Evolutionary conservation across 2,113 vertebrate species (phyloP).

Genomic region (Cyprinus carpio): DNA sequence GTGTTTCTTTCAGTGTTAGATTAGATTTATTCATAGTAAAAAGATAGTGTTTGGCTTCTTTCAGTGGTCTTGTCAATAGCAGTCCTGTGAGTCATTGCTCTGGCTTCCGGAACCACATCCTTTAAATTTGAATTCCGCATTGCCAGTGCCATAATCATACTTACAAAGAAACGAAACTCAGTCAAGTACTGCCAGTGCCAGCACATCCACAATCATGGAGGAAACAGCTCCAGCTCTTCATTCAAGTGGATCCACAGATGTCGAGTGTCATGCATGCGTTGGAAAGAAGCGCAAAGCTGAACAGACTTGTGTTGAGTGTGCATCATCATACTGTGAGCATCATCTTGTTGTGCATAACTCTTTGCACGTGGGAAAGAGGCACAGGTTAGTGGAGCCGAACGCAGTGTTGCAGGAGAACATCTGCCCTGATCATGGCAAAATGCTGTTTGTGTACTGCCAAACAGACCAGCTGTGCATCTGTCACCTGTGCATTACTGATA

Average conservation of each 20-base stretch:
- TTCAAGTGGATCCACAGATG: not conserved
- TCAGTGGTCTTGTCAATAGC: conserved; percentile 15
- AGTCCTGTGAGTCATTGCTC: conserved; percentile 40
- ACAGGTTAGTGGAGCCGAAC: conserved; percentile 25
- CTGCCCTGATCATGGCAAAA: conserved; percentile 43
- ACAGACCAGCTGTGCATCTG: conserved; percentile 52
- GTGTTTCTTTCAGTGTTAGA: not conserved
- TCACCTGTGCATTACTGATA: conserved; percentile 45
- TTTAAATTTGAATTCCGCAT: not conserved
- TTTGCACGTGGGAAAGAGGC: conserved; percentile 35
- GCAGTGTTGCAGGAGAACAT: not conserved
- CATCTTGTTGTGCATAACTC: conserved; percentile 29
- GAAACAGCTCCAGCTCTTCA: not conserved
- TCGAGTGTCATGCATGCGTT: conserved; percentile 25
- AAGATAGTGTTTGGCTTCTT: not conserved
- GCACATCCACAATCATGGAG: conserved; percentile 37
- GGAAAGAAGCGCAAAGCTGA: conserved; percentile 47
- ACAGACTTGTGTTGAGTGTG: conserved; percentile 41
- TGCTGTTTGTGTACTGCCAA: conserved; percentile 42
- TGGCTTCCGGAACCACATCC: conserved; percentile 23
- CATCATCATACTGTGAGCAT: conserved; percentile 35
- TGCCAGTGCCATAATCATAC: not conserved
- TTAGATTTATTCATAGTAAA: not conserved
- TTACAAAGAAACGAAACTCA: conserved; percentile 48
- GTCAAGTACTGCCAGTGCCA: not conserved